phyloP scores from a whole-genome alignment of 2,888 invertebrate genomes.

The Trachelus stipa region DNA sequence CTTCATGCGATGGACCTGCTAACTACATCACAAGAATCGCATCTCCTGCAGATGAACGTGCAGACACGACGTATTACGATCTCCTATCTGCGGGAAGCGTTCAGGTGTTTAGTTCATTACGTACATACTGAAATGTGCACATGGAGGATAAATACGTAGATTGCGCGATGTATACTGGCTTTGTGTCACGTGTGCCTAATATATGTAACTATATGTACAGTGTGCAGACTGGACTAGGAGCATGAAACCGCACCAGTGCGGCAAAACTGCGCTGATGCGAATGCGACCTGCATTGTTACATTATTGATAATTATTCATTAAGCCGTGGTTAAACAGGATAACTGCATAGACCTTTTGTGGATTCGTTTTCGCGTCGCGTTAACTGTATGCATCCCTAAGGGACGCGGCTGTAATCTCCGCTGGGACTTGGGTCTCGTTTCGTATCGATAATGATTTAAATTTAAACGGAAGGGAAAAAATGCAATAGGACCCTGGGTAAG shows the following conservation, averaged over 20 bases:
- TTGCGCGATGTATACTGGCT: background rate
- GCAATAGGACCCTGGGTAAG: background rate
- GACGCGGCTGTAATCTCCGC: background rate
- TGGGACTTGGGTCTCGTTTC: background rate
- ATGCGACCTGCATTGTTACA: slow-evolving; percentile 17
- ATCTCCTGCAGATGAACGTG: background rate
- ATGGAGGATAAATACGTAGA: background rate
- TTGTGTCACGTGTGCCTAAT: slow-evolving; percentile 26
- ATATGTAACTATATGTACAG: background rate
- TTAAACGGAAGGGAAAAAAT: background rate
- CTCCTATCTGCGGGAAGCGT: background rate
- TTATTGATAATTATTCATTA: slow-evolving; percentile 42
- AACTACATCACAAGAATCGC: background rate
- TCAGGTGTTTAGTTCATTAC: background rate
- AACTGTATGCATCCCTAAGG: background rate
- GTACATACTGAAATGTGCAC: background rate
- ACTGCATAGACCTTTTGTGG: background rate
- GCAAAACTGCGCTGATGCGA: slow-evolving; percentile 29
- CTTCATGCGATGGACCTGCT: background rate
- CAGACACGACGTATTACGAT: background rate
- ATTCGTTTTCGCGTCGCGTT: background rate
- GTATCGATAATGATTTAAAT: background rate
- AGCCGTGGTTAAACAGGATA: background rate
- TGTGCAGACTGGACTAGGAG: slow-evolving; percentile 23
- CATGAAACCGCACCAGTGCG: slow-evolving; percentile 40